These are phyloP conservation scores for Speoplatyrhinus poulsoni DNA, from an alignment of 2,113 vertebrate genomes.

Conservation along the genomic window DNA sequence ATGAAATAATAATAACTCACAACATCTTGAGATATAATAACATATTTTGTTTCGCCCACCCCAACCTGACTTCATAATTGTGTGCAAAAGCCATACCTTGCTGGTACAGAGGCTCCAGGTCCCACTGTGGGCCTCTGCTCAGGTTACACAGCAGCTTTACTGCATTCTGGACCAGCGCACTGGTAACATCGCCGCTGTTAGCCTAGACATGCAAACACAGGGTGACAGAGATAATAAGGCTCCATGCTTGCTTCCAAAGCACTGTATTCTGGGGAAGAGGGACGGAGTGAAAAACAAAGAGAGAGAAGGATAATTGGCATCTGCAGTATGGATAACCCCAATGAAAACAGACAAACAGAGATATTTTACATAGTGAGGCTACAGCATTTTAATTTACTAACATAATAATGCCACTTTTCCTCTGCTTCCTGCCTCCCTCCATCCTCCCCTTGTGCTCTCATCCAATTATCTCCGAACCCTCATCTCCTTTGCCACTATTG, in stretches of 20 bases:
- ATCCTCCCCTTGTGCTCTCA: constrained; percentile 39
- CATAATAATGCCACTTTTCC: background rate
- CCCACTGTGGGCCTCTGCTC: constrained; percentile 36
- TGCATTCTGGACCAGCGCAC: constrained; percentile 54
- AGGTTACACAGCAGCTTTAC: constrained; percentile 62
- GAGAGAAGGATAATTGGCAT: background rate
- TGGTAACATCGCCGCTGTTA: constrained; percentile 28
- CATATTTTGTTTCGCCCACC: too few relatives aligned
- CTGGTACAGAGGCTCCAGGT: constrained; percentile 49
- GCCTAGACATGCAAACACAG: constrained; percentile 32
- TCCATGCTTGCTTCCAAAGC: constrained; percentile 1
- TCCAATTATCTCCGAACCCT: background rate
- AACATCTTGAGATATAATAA: too few relatives aligned
- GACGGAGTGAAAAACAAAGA: background rate
- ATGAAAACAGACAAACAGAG: too few relatives aligned
- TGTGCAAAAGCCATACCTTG: constrained; percentile 44
- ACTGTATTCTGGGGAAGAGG: background rate
- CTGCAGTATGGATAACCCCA: too few relatives aligned
- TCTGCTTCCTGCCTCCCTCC: constrained; percentile 24
- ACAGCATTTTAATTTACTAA: too few relatives aligned
- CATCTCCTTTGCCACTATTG: constrained; percentile 2
- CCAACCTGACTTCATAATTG: too few relatives aligned
- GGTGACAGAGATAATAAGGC: constrained; percentile 8
- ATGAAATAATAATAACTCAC: too few relatives aligned
- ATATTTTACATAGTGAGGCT: too few relatives aligned